Conservation (phyloP, 1,140 invertebrate genomes). For the Tenebrio molitor region DNA sequence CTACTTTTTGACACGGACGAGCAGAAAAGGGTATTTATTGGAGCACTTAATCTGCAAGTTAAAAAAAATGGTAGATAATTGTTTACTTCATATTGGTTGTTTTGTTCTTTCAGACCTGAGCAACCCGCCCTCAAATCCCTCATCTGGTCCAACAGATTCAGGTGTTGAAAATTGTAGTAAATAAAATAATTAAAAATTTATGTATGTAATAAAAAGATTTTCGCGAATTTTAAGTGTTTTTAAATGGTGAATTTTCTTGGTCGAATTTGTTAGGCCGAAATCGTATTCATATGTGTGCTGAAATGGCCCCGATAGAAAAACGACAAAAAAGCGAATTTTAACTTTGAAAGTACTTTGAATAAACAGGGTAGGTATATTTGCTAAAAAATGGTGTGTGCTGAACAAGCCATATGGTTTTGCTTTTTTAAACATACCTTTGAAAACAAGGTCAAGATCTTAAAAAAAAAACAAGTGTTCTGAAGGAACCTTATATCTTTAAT, state of each 20-base stretch:
- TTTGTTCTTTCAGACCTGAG: no score
- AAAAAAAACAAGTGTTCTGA: neutral
- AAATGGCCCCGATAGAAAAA: slow-evolving; percentile 13
- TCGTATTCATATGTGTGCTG: neutral
- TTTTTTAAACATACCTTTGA: slow-evolving; percentile 21
- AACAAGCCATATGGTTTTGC: slow-evolving; percentile 19
- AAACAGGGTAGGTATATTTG: no score
- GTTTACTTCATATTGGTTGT: no score
- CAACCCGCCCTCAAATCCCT: no score
- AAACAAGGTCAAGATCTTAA: slow-evolving; percentile 7
- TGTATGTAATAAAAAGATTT: no score
- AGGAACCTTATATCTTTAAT: neutral
- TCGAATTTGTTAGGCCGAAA: neutral
- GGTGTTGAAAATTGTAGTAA: no score
- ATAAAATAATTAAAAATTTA: no score
- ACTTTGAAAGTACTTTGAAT: no score
- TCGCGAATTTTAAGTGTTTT: slow-evolving; percentile 17
- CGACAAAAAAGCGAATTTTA: no score
- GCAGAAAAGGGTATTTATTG: neutral
- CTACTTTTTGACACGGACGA: slow-evolving; percentile 1
- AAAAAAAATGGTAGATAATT: slow-evolving; percentile 11
- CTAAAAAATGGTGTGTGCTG: slow-evolving; percentile 2
- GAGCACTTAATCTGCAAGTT: slow-evolving; percentile 4
- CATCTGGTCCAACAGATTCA: no score
- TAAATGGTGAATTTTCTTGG: slow-evolving; percentile 5